These are phyloP conservation scores for Agonopterix arenella DNA, from an alignment of 2,888 invertebrate genomes.

Conservation along the genomic window DNA sequence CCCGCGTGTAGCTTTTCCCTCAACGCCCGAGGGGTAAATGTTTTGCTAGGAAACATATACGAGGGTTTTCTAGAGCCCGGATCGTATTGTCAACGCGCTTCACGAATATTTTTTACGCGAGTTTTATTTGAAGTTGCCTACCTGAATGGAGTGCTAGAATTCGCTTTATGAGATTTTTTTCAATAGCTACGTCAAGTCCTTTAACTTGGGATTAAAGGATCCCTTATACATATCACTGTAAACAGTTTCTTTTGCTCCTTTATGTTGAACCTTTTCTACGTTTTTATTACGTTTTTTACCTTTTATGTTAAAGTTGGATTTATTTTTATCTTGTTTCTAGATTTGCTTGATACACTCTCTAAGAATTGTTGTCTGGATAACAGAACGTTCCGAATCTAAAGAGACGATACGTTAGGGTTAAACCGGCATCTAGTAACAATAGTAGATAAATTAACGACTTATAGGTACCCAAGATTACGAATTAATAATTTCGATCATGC, in stretches of 20 bases:
- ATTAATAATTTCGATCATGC: no score
- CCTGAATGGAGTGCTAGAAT: slow-evolving; percentile 72
- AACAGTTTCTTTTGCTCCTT: slow-evolving; percentile 35
- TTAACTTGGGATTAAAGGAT: slow-evolving; percentile 56
- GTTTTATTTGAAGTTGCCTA: slow-evolving; percentile 66
- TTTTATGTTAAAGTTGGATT: slow-evolving; percentile 1
- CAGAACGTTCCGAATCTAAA: no score
- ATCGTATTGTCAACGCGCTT: slow-evolving; percentile 61
- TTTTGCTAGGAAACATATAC: slow-evolving; percentile 77
- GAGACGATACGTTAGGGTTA: no score
- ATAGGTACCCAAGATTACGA: no score
- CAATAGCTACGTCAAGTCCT: slow-evolving; percentile 44
- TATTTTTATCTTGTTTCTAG: no score
- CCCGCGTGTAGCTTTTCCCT: slow-evolving; percentile 63
- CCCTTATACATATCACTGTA: slow-evolving; percentile 40
- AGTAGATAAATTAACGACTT: no score
- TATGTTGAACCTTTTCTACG: slow-evolving; percentile 27
- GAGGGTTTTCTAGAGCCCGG: slow-evolving; percentile 65
- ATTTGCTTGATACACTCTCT: no score
- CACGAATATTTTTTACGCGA: slow-evolving; percentile 67
- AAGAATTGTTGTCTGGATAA: no score
- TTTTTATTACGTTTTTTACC: slow-evolving; percentile 22
- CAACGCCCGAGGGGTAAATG: slow-evolving; percentile 76
- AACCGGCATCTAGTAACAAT: no score
- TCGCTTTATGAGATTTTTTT: slow-evolving; percentile 70